Percentiles rank a stretch among this genome's conserved stretches.
Conservation (phyloP, 2,797 vertebrate genomes). For the Poeciliopsis turneri region DNA sequence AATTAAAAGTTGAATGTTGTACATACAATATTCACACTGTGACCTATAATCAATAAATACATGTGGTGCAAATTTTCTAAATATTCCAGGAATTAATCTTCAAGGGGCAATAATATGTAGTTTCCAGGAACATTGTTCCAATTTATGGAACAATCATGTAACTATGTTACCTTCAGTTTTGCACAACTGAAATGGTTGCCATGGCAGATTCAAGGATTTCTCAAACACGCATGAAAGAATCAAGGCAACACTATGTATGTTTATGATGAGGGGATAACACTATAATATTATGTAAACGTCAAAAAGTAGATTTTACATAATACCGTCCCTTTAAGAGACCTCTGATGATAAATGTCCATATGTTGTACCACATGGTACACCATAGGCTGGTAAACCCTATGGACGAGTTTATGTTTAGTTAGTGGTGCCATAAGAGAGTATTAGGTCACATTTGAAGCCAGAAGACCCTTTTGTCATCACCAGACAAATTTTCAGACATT, state of each 20-base stretch:
- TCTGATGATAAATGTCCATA: neutral
- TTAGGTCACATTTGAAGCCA: neutral
- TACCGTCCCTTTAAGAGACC: neutral
- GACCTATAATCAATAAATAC: slow-evolving; percentile 9
- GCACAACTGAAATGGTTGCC: too few species aligned
- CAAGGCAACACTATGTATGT: too few species aligned
- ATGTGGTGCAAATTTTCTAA: neutral
- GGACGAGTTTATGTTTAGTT: neutral
- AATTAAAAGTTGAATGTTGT: slow-evolving; percentile 35
- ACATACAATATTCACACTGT: slow-evolving; percentile 5
- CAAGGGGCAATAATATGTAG: too few species aligned
- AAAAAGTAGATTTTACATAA: too few species aligned
- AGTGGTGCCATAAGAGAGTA: neutral
- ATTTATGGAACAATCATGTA: too few species aligned
- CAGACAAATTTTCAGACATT: neutral
- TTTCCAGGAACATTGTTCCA: too few species aligned
- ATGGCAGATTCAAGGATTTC: too few species aligned
- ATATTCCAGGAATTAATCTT: slow-evolving; percentile 8
- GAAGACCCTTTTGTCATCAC: neutral
- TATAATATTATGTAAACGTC: too few species aligned
- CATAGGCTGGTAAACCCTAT: too few species aligned
- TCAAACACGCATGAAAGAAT: too few species aligned
- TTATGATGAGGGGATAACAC: too few species aligned
- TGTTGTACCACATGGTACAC: neutral
- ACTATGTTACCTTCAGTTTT: too few species aligned